Evolutionary conservation across 2,888 invertebrate species (phyloP), one percentile per base, ranked within the genome.

Genomic region (Aspidiotus destructor): DNA sequence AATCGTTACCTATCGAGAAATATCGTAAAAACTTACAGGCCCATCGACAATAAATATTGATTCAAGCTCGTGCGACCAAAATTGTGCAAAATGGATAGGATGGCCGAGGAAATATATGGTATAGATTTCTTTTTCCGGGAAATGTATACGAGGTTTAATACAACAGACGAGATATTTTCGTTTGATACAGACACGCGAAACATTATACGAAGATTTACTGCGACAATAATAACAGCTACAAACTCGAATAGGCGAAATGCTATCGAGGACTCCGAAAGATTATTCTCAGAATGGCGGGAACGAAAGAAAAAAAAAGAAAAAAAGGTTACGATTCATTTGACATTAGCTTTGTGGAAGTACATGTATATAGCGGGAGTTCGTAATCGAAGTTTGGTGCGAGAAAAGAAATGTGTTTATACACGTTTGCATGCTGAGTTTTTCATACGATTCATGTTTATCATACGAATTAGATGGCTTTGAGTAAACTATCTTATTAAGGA

Each of bases 151-250:
- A 28, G 28, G 28, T 28, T 3, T 28, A 28, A 28, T 28, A 28
- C 5, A 28, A 28, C 28, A 28, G 28, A 28, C 28, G 28, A 28
- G 28, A 28, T 28, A 28, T 48, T 48, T 48, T 48, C 48, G 48
- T 48, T 48, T 48, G 48, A 48, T 48, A 48, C 48, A 48, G 48
- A 48, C n/a, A 48, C 48, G 48, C 48, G 11, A n/a, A 48, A 48
- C 48, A 48, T 48, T 48, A 48, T 48, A 48, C 48, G 48, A 48
- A 48, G 48, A 48, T 48, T 48, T 48, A 48, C 48, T 48, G 48
- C 48, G 48, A 48, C 48, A 48, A 48, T 48, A 48, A 48, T n/a
- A 48, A 48, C 48, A 13, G 48, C 10, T 48, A 48, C 11, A 48
- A 48, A 48, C 10, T 11, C 48, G 48, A 48, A n/a, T 48, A n/a